A percentile compares a stretch with the other conserved stretches of the same genome.
Conservation (phyloP, 2,888 invertebrate species). For the Pollenia amentaria region DNA sequence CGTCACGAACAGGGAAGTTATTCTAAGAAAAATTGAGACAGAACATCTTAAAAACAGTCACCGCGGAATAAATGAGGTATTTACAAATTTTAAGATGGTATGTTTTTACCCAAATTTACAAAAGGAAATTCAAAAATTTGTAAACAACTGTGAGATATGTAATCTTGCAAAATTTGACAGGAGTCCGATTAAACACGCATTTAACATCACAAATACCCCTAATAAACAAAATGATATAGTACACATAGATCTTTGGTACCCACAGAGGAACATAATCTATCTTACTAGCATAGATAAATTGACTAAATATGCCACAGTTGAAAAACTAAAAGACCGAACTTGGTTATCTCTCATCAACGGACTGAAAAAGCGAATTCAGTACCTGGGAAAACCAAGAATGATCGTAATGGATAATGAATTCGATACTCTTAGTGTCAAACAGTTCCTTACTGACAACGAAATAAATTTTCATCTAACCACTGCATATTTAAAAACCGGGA, state of each 20-base stretch:
- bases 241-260: constrained; percentile 55
- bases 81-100: neutral
- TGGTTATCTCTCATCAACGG: constrained; percentile 41
- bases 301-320: constrained; percentile 49
- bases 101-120: neutral
- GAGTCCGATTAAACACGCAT: constrained; percentile 20
- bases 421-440: neutral
- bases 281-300: constrained; percentile 52
- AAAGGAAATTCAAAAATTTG: constrained; percentile 18
- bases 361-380: constrained; percentile 22
- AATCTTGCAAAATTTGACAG: constrained; percentile 46
- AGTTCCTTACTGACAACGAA: neutral
- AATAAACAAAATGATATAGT: constrained; percentile 43
- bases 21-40: neutral
- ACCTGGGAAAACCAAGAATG: constrained; percentile 3
- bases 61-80: constrained; percentile 8
- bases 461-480: constrained; percentile 2
- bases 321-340: constrained; percentile 44
- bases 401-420: constrained; percentile 26
- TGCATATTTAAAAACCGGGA: constrained; percentile 15
- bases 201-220: constrained; percentile 39
- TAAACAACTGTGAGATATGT: constrained; percentile 51
- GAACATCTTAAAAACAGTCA: constrained; percentile 3
- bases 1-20: neutral
- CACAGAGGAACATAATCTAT: constrained; percentile 47